Conservation (phyloP, 2,888 invertebrate genomes). For the Cotesia congregata region DNA sequence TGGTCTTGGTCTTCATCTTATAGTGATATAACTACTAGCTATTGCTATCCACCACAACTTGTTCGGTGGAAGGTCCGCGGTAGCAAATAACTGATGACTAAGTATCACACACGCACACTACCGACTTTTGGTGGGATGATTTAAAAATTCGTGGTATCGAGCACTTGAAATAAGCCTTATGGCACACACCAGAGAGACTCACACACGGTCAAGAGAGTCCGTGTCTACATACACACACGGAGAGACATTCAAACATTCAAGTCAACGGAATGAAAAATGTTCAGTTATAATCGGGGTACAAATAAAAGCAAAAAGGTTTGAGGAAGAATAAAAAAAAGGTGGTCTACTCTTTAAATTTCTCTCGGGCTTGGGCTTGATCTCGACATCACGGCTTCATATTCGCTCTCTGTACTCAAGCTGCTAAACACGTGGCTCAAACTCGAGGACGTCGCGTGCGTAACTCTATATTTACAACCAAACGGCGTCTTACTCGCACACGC, state of each 20-base stretch:
- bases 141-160: constrained; percentile 28
- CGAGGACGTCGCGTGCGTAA: constrained; percentile 60
- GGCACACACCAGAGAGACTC: neutral
- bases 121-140: constrained; percentile 18
- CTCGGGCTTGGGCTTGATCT: neutral
- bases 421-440: constrained; percentile 62
- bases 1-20: neutral
- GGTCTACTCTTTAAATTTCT: neutral
- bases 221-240: neutral
- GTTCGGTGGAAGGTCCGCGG: neutral
- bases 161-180: constrained; percentile 15
- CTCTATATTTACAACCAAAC: constrained; percentile 58
- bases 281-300: neutral
- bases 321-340: neutral
- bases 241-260: neutral
- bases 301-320: neutral
- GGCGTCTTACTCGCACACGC: constrained; percentile 43
- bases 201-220: neutral
- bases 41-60: neutral
- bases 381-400: neutral
- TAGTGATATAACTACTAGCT: neutral
- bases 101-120: neutral
- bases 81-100: constrained; percentile 16
- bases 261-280: constrained; percentile 17
- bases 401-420: constrained; percentile 48